Evolutionary conservation across 2,797 vertebrate species (phyloP).

Genomic region (Oreonectes daqikongensis): DNA sequence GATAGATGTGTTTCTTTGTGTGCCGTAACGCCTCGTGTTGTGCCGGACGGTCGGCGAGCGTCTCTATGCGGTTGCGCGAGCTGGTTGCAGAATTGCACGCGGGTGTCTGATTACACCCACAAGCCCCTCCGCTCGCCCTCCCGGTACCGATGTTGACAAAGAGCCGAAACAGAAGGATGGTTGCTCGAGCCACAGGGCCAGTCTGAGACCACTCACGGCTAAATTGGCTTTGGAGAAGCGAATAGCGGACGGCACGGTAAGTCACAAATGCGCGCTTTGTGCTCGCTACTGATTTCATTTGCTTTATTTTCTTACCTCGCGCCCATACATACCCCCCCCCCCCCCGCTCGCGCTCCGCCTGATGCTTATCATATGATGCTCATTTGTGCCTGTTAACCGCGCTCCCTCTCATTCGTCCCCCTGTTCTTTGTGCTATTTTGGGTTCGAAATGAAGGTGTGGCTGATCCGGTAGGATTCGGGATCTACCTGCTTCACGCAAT

Average conservation of each 20-base stretch:
- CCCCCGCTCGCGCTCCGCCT: conserved; percentile 61
- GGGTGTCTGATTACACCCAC: conserved; percentile 66
- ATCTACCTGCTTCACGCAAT: conserved; percentile 69
- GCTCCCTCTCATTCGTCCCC: conserved; percentile 72
- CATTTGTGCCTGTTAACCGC: conserved; percentile 67
- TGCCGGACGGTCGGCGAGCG: conserved; percentile 52
- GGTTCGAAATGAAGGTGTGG: conserved; percentile 77
- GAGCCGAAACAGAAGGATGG: conserved; percentile 56
- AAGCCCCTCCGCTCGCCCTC: conserved; percentile 68
- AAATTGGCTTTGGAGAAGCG: conserved; percentile 21
- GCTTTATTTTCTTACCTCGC: conserved; percentile 66
- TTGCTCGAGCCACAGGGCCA: conserved; percentile 4
- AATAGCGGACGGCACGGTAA: conserved; percentile 60
- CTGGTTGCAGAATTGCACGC: conserved; percentile 62
- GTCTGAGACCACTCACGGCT: background rate
- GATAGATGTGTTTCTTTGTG: conserved; percentile 58
- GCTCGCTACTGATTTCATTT: conserved; percentile 60
- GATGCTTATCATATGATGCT: conserved; percentile 81
- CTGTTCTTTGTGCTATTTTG: conserved; percentile 56
- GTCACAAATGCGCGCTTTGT: conserved; percentile 77
- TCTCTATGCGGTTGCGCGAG: conserved; percentile 63
- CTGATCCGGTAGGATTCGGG: conserved; percentile 70
- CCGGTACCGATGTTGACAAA: conserved; percentile 81
- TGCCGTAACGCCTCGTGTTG: conserved; percentile 58
- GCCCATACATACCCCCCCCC: background rate